These are phyloP conservation scores for Lamellibrachia columna DNA, from an alignment of 2,888 invertebrate species.

Conservation along the genomic window DNA sequence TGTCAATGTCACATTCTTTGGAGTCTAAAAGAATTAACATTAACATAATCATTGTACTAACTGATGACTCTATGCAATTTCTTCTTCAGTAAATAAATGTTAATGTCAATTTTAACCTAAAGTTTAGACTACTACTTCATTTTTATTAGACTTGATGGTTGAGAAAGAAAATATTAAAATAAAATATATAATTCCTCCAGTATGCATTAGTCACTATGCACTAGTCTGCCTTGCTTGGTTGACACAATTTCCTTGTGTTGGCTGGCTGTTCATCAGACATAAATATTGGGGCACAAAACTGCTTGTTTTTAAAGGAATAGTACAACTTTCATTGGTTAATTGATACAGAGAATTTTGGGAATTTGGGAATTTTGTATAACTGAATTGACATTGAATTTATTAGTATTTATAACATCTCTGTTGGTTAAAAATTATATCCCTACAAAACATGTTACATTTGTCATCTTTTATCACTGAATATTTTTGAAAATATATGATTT, in stretches of 20 bases:
- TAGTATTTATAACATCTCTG: not conserved
- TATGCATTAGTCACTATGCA: not conserved
- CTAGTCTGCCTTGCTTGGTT: not conserved
- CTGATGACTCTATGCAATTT: not conserved
- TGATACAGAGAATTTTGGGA: not conserved
- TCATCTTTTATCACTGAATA: not conserved
- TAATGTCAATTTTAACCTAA: not conserved
- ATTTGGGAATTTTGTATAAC: not conserved
- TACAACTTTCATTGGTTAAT: not conserved
- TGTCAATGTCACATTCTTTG: slow-evolving; percentile 24
- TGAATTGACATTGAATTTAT: not conserved
- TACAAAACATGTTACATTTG: not conserved
- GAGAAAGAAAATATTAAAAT: not conserved
- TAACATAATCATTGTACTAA: not conserved
- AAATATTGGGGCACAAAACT: too few relatives aligned
- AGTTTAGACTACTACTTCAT: not conserved
- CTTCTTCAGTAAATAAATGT: not conserved
- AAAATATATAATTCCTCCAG: not conserved
- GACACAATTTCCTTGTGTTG: not conserved
- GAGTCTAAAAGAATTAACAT: slow-evolving; percentile 18
- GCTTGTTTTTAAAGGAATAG: too few relatives aligned
- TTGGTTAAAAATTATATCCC: not conserved
- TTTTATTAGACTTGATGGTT: not conserved
- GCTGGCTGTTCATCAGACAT: too few relatives aligned
- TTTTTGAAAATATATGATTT: too few relatives aligned